Percentiles rank a stretch among this genome's conserved stretches.
phyloP scores from a whole-genome alignment of 2,797 vertebrate species.

The Oreochromis grahami region DNA sequence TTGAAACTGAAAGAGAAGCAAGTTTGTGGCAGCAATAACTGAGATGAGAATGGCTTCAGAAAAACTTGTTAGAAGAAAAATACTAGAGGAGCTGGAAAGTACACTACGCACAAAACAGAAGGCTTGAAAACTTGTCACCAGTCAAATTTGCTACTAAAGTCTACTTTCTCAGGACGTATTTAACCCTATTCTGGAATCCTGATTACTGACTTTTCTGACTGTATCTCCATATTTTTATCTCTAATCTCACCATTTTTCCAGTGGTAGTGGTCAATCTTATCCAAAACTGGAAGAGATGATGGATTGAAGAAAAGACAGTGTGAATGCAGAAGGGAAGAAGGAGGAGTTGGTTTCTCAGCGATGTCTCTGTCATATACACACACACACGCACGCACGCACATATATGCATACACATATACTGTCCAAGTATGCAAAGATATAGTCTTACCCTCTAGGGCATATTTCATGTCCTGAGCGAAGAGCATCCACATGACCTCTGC shows the following conservation, averaged over 20 bases:
- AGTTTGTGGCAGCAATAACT: not conserved
- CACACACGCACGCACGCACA: not conserved
- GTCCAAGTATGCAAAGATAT: not conserved
- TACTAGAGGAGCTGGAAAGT: not conserved
- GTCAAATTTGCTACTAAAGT: not conserved
- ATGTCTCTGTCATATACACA: not conserved
- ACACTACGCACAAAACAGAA: not conserved
- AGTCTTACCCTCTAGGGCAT: conserved; percentile 90
- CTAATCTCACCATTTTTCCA: conserved; percentile 70
- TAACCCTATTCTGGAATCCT: not conserved
- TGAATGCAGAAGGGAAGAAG: not conserved
- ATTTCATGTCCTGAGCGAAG: conserved; percentile 97
- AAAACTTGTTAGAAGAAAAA: not conserved
- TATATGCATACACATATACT: not conserved
- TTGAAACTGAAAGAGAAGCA: not conserved
- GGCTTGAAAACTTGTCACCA: not conserved
- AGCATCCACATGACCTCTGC: conserved; percentile 96
- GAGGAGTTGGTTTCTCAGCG: not conserved
- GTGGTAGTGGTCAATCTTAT: conserved; percentile 42
- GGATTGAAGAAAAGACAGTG: not conserved
- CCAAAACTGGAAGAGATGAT: conserved; percentile 58
- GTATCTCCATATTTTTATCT: not conserved
- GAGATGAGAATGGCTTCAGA: not conserved
- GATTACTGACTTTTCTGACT: not conserved
- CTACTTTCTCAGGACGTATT: not conserved